Evolutionary conservation across 2,888 invertebrate species (phyloP), one percentile per base, ranked within the genome.

Genomic region (Protonemura montana): DNA sequence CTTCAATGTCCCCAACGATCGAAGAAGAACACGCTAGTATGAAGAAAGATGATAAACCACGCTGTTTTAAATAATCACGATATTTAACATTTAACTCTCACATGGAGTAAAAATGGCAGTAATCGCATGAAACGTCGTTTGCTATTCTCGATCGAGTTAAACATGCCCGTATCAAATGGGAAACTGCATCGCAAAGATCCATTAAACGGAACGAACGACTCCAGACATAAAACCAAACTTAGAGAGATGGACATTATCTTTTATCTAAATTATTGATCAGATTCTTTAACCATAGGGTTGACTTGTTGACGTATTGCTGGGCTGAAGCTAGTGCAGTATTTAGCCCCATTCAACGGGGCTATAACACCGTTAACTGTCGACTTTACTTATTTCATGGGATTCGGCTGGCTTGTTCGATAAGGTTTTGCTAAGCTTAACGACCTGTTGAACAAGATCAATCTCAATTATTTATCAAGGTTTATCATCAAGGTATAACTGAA

Each of bases 161-260:
- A 7, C 59, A 59, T 59, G 59, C 59, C 13, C 59, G 59, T 59
- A 59, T 10, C 59, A 7, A 59, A 59, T 59, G 59, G 13, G 59
- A 59, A 78, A 78, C n/a, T 78, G 78, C 78, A 78, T 78, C 13
- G 78, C 78, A 13, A 78, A 27, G 28, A 26, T n/a, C 78, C 78
- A 26, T 78, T 28, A 78, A 78, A 78, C 78, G 27, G 10, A 78
- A 78, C 78, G 10, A 78, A 78, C 78, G 78, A 78, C 27, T 59
- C 59, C 7, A 78, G 78, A 78, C 78, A 78, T 78, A 78, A 78
- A 78, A 78, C 27, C 26, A 78, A 78, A 78, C 78, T 78, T 78
- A 78, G 78, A 78, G 21, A 26, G 78, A 78, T 28, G 78, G 59
- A 59, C 59, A 59, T 59, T 59, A 59, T 59, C 59, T 59, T 59